These are phyloP conservation scores for Scaptomyza graminum DNA, from an alignment of 1,140 invertebrate species.

Conservation along the genomic window DNA sequence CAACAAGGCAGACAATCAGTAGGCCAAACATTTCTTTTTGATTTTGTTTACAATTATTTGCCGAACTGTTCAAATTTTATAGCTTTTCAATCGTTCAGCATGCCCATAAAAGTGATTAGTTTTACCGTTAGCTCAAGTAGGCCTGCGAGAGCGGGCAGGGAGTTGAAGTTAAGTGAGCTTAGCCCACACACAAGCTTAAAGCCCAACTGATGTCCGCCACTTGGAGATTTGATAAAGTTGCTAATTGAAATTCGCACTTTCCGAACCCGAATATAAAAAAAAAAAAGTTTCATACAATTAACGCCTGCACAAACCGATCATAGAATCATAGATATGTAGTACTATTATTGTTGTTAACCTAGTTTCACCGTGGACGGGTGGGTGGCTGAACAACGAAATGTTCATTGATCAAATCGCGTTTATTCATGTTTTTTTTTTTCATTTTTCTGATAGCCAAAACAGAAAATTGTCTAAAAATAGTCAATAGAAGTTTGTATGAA, in stretches of 20 bases:
- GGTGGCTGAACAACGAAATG: slow-evolving; percentile 5
- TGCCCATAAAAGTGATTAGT: slow-evolving; percentile 35
- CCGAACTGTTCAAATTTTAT: slow-evolving; percentile 30
- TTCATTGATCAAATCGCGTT: not conserved
- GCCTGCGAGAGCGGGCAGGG: not conserved
- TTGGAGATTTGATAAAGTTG: slow-evolving; percentile 15
- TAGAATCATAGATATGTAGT: slow-evolving; percentile 14
- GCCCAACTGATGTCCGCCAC: slow-evolving; percentile 11
- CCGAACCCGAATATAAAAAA: slow-evolving; percentile 6
- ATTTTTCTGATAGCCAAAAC: not conserved
- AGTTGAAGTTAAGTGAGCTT: not conserved
- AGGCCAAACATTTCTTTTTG: slow-evolving; percentile 13
- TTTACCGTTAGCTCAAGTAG: slow-evolving; percentile 32
- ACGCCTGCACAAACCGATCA: no score
- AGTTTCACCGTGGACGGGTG: slow-evolving; percentile 31
- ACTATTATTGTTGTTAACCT: slow-evolving; percentile 50
- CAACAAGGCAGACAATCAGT: slow-evolving; percentile 9
- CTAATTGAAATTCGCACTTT: slow-evolving; percentile 40
- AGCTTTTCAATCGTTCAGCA: slow-evolving; percentile 35
- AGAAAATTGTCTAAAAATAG: no score
- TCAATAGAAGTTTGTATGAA: not conserved
- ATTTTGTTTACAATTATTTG: slow-evolving; percentile 6
- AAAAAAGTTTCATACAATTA: slow-evolving; percentile 42
- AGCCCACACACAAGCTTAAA: slow-evolving; percentile 21
- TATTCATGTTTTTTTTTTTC: not conserved